Evolutionary conservation across 2,113 vertebrate species (phyloP).

Genomic region (Cephalophus harveyi): DNA sequence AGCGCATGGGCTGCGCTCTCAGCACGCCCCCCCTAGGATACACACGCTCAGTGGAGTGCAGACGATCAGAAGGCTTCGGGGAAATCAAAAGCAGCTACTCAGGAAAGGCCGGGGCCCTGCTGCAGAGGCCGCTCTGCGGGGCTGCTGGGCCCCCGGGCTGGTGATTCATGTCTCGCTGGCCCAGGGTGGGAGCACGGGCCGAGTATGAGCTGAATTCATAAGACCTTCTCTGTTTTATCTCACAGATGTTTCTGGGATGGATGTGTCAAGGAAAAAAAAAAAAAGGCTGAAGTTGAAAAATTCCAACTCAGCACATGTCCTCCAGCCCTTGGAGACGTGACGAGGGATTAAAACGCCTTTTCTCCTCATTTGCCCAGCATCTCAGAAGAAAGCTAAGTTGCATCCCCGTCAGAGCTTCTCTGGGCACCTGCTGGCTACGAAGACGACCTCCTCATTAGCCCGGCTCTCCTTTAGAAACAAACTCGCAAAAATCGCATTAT

Average conservation of each 20-base stretch:
- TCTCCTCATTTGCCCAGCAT: constrained; percentile 47
- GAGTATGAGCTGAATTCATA: constrained; percentile 67
- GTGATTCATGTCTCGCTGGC: constrained; percentile 66
- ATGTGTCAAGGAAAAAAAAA: constrained; percentile 59
- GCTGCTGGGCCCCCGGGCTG: constrained; percentile 9
- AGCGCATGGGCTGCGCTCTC: not conserved
- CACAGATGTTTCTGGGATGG: constrained; percentile 74
- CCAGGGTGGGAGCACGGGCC: constrained; percentile 38
- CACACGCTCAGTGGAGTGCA: not conserved
- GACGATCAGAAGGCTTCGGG: constrained; percentile 48
- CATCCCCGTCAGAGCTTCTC: not conserved
- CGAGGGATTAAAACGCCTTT: constrained; percentile 49
- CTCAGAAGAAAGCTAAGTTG: constrained; percentile 45
- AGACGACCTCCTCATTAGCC: constrained; percentile 21
- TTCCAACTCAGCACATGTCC: constrained; percentile 73
- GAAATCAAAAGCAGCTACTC: constrained; percentile 66
- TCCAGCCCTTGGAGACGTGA: constrained; percentile 66
- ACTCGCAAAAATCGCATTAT: not conserved
- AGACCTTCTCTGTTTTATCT: constrained; percentile 74
- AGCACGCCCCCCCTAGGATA: not conserved
- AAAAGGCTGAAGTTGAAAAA: constrained; percentile 66
- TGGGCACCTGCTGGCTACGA: constrained; percentile 7
- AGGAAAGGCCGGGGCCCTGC: constrained; percentile 54
- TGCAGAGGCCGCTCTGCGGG: constrained; percentile 40
- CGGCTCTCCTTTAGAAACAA: not conserved